phyloP scores from a whole-genome alignment of 2,888 invertebrate species.

The Conchocele bisecta region DNA sequence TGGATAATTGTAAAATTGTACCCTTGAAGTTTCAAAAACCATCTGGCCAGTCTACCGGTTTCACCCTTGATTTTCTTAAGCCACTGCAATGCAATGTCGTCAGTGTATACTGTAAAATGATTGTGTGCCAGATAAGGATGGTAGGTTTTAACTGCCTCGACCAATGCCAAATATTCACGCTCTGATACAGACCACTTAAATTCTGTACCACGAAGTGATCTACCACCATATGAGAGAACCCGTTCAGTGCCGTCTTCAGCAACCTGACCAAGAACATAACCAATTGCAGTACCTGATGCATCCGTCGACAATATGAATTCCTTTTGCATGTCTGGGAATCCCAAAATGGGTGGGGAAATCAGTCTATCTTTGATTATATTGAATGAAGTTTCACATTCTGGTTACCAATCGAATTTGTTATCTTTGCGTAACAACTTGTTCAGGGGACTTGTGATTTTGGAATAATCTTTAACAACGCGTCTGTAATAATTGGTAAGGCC shows the following conservation, averaged over 20 bases:
- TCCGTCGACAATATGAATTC: constrained; percentile 28
- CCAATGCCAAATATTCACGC: constrained; percentile 51
- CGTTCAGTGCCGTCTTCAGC: constrained; percentile 24
- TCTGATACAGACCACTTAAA: constrained; percentile 44
- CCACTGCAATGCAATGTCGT: constrained; percentile 52
- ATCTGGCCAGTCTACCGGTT: constrained; percentile 17
- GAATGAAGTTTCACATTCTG: constrained; percentile 37
- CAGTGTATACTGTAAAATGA: constrained; percentile 50
- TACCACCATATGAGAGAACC: constrained; percentile 53
- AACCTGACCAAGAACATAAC: constrained; percentile 27
- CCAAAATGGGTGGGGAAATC: constrained; percentile 32
- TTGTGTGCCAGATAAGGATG: constrained; percentile 42
- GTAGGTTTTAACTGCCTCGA: constrained; percentile 55
- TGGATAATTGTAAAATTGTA: constrained; percentile 25
- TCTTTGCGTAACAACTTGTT: constrained; percentile 45
- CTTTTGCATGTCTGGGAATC: constrained; percentile 24
- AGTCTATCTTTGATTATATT: constrained; percentile 17
- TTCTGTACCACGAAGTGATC: constrained; percentile 42
- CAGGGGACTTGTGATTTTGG: constrained; percentile 50
- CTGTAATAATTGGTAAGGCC: constrained; percentile 52
- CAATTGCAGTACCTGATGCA: constrained; percentile 29
- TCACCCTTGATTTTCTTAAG: constrained; percentile 35
- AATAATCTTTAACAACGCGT: constrained; percentile 47
- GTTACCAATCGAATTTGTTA: constrained; percentile 43
- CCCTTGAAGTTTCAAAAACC: constrained; percentile 7